Evolutionary conservation across 2,797 vertebrate genomes (phyloP).

Genomic region (Xenops minutus): DNA sequence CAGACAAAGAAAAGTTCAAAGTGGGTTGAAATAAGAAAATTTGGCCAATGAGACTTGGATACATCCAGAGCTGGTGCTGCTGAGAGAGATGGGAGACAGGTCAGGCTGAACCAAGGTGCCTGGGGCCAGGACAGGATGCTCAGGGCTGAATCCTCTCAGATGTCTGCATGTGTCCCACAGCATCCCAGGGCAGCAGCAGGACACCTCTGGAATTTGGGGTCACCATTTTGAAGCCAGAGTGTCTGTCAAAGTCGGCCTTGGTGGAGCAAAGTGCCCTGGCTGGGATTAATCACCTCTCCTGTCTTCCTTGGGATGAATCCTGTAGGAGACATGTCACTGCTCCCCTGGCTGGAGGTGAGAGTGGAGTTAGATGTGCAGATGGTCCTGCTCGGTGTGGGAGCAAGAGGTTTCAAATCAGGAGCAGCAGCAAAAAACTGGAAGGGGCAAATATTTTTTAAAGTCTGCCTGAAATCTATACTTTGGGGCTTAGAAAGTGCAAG

Average conservation of each 20-base stretch:
- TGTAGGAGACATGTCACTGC: neutral
- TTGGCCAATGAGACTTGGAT: neutral
- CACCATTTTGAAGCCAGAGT: fast-evolving
- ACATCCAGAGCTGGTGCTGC: neutral
- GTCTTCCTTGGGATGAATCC: neutral
- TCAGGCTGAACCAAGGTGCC: neutral
- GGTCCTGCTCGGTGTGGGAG: too few species aligned
- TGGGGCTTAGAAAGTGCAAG: neutral
- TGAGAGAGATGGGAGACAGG: neutral
- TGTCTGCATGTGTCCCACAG: neutral
- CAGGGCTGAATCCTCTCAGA: neutral
- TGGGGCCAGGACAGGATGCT: neutral
- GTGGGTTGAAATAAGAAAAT: neutral
- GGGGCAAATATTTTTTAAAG: neutral
- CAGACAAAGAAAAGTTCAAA: neutral
- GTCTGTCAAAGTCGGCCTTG: neutral
- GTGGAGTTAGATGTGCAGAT: too few species aligned
- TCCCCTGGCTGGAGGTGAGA: neutral
- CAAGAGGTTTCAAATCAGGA: neutral
- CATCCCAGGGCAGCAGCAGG: neutral
- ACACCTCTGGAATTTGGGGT: neutral
- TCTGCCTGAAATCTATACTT: fast-evolving
- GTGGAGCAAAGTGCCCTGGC: neutral
- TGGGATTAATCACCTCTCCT: neutral
- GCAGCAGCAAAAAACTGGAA: neutral